Base-by-base conservation (phyloP, 2,797 vertebrate genomes). In the Anomalospiza imberbis region DNA sequence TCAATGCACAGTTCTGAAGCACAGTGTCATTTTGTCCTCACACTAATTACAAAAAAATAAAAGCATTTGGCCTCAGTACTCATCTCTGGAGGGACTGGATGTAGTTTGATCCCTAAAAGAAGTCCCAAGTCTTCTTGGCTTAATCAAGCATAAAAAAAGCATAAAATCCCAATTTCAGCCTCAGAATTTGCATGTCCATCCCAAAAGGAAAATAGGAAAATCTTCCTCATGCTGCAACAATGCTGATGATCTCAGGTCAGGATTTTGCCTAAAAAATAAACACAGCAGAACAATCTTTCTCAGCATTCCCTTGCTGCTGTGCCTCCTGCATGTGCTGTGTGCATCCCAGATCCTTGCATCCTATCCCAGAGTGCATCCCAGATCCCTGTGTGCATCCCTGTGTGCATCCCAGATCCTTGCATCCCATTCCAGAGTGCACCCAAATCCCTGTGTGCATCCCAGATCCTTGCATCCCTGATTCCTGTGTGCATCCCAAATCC, bases 121-220 rank as follows among this genome's bases (percentile, higher is more conserved):
- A 5, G 3, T 83, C 55, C 16, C 25, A 45, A 75, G 38, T 53
- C 70, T 50, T 81, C 57, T 38, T 38, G 38, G 38, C 38, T 38
- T 38, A 38, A 38, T 38, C 38, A 86, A 83, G 94, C 45, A 11
- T 88, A 89, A 97, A 94, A 96, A 38, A 86, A 83, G 94, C 45
- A 11, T 88, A 89, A 97, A 94, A 96, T 95, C 97, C 91, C 85
- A 73, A 42, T 96, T 96, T 92, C 93, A 77, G 47, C 93, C 90
- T 91, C 93, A 94, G 93, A 92, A 65, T 40, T 34, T 84, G 73
- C 58, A 16, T 71, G 81, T 81, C 38, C 7, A 47, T 12, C 82
- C 57, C 5, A 5, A 38, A 58, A 58, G 74, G 26, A 51, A 57
- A 65, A 25, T 10, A 17, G 29, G 32, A n/a, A 60, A 60, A 22